phyloP scores from a whole-genome alignment of 1,140 invertebrate genomes.

The Penaeus vannamei region DNA sequence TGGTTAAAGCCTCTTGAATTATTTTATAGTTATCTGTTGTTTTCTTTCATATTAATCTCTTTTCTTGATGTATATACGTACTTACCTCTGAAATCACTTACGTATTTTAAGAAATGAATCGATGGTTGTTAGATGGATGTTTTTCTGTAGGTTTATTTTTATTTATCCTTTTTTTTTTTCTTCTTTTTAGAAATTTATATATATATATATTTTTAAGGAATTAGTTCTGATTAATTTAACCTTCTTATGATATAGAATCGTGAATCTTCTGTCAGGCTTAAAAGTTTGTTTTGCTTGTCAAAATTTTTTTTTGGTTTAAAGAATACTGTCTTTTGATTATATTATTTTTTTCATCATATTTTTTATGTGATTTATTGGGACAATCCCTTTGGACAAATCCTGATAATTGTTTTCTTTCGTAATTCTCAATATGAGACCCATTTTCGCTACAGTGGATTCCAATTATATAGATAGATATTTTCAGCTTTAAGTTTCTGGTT shows the following conservation, averaged over 20 bases:
- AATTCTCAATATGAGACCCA: no score
- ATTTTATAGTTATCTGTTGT: background rate
- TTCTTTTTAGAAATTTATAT: slow-evolving; percentile 1
- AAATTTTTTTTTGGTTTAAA: no score
- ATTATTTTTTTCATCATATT: no score
- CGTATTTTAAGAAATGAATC: background rate
- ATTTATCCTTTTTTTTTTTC: background rate
- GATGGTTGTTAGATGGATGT: slow-evolving; percentile 17
- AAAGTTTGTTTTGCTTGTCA: no score
- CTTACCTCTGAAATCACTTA: background rate
- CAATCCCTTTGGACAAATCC: no score
- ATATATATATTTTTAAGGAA: background rate
- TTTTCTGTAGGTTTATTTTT: slow-evolving; percentile 10
- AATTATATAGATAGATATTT: no score
- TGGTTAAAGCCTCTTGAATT: background rate
- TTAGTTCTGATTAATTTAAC: background rate
- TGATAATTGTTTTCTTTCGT: no score
- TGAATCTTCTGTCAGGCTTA: background rate
- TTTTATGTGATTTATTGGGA: no score
- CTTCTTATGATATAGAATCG: background rate
- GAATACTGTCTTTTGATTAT: no score
- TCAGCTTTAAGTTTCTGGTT: no score
- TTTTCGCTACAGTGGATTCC: no score
- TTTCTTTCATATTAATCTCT: background rate
- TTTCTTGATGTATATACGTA: background rate